Evolutionary conservation across 2,888 invertebrate species (phyloP), one percentile per base, ranked within the genome.

Genomic region (Exephanes ischioxanthus): DNA sequence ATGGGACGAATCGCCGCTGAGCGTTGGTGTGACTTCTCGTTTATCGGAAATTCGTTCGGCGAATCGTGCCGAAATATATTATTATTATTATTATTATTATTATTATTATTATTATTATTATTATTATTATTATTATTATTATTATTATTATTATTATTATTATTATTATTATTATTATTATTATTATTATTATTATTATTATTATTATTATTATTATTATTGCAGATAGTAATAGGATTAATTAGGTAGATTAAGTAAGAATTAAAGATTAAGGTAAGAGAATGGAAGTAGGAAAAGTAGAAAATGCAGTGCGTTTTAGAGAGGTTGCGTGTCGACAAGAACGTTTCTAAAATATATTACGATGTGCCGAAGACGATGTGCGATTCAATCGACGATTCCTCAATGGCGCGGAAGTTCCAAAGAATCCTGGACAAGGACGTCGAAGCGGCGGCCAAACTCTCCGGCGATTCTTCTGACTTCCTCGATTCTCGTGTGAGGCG

Each of bases 371-470:
- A 37, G 37, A 61, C 11, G 22, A 26, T 26, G 14, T 11, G 61
- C 61, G 16, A 22, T 22, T 55, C 19, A n/a, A 3, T 9, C 58
- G 14, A 14, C 26, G 58, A 30, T 33, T 63, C n/a, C 0, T 33
- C 16, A 63, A 63, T 63, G 63, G 63, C 30, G 33, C 30, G 4
- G 26, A 61, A 61, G 30, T 30, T 30, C 22, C 26, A 30, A 26
- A 61, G 61, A 61, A 30, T 61, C 22, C 26, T 30, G 30, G 16
- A 61, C 61, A 61, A 16, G 14, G 30, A 61, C 30, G 26, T 5
- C 61, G 61, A 30, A 26, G 16, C 61, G 30, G 61, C 22, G 61
- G 63, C 63, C 30, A 63, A 63, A 63, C 16, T 33, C 30, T 33
- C 7, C 63, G 63, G 30, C 63, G 30, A 63, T 41, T 41, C 41